Evolutionary conservation across 2,113 vertebrate species (phyloP).

Genomic region (Butastur rufipennis): DNA sequence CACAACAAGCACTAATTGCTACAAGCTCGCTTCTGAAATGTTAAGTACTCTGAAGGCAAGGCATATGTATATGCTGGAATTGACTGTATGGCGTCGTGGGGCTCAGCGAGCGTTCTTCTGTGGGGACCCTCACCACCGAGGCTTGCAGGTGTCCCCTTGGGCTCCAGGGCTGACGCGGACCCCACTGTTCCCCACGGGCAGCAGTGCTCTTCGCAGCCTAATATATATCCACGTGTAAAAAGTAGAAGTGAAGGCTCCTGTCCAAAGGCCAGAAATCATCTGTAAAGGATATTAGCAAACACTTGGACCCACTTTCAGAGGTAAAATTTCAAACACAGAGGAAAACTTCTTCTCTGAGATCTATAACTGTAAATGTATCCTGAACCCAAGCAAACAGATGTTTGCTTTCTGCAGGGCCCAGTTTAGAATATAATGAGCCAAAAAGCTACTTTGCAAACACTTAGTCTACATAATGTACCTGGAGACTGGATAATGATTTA

Average conservation of each 20-base stretch:
- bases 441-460: constrained; percentile 18
- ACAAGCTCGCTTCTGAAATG: constrained; percentile 52
- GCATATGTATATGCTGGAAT: not conserved
- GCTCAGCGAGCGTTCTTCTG: not conserved
- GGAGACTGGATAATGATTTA: constrained; percentile 6
- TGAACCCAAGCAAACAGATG: not conserved
- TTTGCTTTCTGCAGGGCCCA: not conserved
- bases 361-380: not conserved
- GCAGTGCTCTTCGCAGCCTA: not conserved
- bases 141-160: not conserved
- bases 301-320: not conserved
- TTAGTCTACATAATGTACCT: not conserved
- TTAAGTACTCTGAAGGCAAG: constrained; percentile 1
- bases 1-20: constrained; percentile 75
- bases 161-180: not conserved
- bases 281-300: not conserved
- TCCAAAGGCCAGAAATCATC: not conserved
- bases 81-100: not conserved
- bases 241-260: not conserved
- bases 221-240: not conserved
- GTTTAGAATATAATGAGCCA: not conserved
- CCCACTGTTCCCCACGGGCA: not conserved
- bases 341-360: not conserved
- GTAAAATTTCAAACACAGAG: not conserved
- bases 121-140: not conserved